These are phyloP conservation scores for Potamarius usumacintae DNA, from an alignment of 2,113 vertebrate species.

Conservation along the genomic window DNA sequence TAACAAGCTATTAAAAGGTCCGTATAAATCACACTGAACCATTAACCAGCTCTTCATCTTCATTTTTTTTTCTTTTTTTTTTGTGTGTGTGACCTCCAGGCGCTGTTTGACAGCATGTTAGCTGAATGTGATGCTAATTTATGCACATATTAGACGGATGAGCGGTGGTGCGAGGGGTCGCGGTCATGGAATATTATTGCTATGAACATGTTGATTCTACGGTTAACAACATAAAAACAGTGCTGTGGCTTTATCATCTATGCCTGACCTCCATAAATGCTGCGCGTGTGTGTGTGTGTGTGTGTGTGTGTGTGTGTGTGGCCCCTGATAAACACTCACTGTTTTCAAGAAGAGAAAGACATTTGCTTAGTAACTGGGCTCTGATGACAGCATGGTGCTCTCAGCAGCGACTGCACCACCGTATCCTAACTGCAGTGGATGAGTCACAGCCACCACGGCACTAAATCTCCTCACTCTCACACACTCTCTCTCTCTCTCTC, in stretches of 20 bases:
- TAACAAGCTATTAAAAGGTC: conserved; percentile 8
- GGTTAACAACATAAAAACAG: not conserved
- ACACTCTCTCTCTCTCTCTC: conserved; percentile 2
- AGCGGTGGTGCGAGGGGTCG: not conserved
- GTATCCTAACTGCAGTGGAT: conserved; percentile 49
- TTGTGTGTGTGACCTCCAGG: not conserved
- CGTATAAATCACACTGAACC: not conserved
- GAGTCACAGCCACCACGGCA: conserved; percentile 52
- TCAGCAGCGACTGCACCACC: conserved; percentile 47
- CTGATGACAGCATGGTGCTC: conserved; percentile 37
- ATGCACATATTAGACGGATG: not conserved
- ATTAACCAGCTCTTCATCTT: not conserved
- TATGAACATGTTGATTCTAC: not conserved
- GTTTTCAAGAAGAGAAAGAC: conserved; percentile 19
- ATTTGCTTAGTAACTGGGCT: conserved; percentile 31
- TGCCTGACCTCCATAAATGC: not conserved
- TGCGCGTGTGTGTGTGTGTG: not conserved
- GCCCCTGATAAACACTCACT: conserved; percentile 5
- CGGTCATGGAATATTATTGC: not conserved
- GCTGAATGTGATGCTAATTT: not conserved
- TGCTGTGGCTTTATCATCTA: not conserved
- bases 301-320: conserved; percentile 13
- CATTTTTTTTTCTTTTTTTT: not conserved
- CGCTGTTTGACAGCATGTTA: not conserved
- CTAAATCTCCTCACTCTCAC: conserved; percentile 40